A percentile compares a stretch with the other conserved stretches of the same genome.
Evolutionary conservation across 2,797 vertebrate species (phyloP).

Genomic region (Menidia menidia): DNA sequence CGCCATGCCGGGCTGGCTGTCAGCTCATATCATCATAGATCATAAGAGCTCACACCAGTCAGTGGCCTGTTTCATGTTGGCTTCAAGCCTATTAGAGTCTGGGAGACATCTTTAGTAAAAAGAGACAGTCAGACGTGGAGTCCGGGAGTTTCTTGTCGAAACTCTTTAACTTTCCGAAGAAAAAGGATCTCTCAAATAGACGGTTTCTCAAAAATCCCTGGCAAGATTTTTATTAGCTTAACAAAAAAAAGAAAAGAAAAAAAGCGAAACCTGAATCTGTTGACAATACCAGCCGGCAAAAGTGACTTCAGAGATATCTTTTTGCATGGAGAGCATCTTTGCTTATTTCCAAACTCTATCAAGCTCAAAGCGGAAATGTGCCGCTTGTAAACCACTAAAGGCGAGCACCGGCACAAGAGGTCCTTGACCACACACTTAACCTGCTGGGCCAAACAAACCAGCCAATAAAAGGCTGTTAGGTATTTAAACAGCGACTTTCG

Average conservation of each 20-base stretch:
- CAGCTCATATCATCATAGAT: constrained; percentile 64
- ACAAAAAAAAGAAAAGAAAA: background rate
- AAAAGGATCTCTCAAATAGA: background rate
- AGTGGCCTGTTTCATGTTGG: constrained; percentile 41
- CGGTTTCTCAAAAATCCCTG: background rate
- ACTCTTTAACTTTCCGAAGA: background rate
- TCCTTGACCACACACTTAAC: constrained; percentile 41
- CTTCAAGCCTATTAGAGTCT: constrained; percentile 22
- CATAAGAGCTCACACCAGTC: constrained; percentile 40
- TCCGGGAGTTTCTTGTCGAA: background rate
- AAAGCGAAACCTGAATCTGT: background rate
- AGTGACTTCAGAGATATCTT: background rate
- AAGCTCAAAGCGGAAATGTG: background rate
- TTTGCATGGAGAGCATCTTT: background rate
- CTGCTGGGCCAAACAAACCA: constrained; percentile 18
- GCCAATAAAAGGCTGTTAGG: constrained; percentile 7
- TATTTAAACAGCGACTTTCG: constrained; percentile 1
- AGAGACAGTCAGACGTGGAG: background rate
- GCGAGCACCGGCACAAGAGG: background rate
- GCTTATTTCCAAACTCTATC: background rate
- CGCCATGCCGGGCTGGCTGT: constrained; percentile 57
- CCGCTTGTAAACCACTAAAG: constrained; percentile 9
- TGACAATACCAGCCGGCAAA: background rate
- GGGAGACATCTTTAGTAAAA: background rate
- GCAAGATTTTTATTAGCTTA: too few species aligned